phyloP scores from a whole-genome alignment of 2,797 vertebrate species.

The Enteromius treurensis region DNA sequence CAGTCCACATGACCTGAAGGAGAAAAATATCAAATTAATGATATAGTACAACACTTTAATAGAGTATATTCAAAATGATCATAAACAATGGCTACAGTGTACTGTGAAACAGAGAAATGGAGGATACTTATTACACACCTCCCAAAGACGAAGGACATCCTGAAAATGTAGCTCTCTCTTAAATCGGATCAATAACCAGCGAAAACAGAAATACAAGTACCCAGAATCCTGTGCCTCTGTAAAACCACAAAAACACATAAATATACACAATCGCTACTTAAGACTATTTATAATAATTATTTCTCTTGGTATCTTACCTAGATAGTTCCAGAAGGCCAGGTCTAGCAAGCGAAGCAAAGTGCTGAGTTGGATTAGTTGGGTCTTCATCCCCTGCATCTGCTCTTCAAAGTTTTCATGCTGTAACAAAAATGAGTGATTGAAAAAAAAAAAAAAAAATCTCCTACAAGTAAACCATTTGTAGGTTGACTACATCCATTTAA shows the following conservation, averaged over 20 bases:
- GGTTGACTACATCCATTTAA: conserved; percentile 9
- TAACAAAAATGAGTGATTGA: background rate
- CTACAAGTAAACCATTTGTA: conserved; percentile 7
- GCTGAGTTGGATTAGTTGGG: conserved; percentile 91
- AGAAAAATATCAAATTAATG: conserved; percentile 45
- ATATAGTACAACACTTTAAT: background rate
- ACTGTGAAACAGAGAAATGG: background rate
- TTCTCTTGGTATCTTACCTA: conserved; percentile 75
- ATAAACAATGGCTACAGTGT: background rate
- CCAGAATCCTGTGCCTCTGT: conserved; percentile 97
- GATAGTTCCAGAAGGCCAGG: conserved; percentile 93
- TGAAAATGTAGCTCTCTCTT: conserved; percentile 96
- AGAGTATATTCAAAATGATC: background rate
- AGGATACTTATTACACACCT: conserved; percentile 78
- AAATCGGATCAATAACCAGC: conserved; percentile 95
- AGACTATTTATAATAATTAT: background rate
- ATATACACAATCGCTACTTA: background rate
- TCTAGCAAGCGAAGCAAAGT: conserved; percentile 91
- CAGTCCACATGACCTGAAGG: conserved; percentile 93
- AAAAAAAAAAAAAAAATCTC: background rate
- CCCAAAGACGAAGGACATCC: conserved; percentile 93
- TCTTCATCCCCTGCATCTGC: conserved; percentile 99
- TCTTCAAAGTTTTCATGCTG: conserved; percentile 98
- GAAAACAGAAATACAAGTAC: conserved; percentile 97
- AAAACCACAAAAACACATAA: conserved; percentile 3